phyloP scores from a whole-genome alignment of 2,888 invertebrate species.

The Spodoptera exigua region DNA sequence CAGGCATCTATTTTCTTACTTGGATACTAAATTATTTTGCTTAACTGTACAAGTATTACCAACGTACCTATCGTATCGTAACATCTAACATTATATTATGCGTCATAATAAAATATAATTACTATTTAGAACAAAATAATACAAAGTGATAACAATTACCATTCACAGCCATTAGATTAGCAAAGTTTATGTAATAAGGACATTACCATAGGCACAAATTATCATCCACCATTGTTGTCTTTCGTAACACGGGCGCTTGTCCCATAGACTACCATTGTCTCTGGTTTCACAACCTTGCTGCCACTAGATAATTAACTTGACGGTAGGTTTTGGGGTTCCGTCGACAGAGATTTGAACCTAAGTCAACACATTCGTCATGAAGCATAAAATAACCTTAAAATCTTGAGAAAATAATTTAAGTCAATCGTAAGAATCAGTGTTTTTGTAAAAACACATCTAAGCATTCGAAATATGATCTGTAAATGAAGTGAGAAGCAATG shows the following conservation, averaged over 20 bases:
- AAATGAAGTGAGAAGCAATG: too few relatives aligned
- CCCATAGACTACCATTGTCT: slow-evolving; percentile 65
- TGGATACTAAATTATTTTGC: too few relatives aligned
- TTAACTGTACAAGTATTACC: too few relatives aligned
- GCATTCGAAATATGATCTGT: too few relatives aligned
- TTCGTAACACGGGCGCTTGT: slow-evolving; percentile 61
- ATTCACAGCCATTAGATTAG: slow-evolving; percentile 46
- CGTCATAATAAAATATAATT: slow-evolving; percentile 1
- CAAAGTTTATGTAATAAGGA: slow-evolving; percentile 57
- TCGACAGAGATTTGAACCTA: not conserved
- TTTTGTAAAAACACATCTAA: too few relatives aligned
- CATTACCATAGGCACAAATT: slow-evolving; percentile 59
- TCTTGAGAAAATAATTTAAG: too few relatives aligned
- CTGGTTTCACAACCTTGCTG: slow-evolving; percentile 60
- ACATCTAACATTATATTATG: too few relatives aligned
- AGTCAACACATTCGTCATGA: too few relatives aligned
- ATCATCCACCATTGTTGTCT: slow-evolving; percentile 61
- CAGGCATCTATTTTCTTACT: too few relatives aligned
- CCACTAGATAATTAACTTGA: slow-evolving; percentile 55
- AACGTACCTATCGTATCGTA: too few relatives aligned
- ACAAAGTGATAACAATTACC: slow-evolving; percentile 42
- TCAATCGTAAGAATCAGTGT: too few relatives aligned
- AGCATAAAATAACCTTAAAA: too few relatives aligned
- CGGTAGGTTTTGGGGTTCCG: slow-evolving; percentile 38
- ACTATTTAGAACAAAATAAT: slow-evolving; percentile 24